phyloP scores from a whole-genome alignment of 2,113 vertebrate species.

The Megaleporinus macrocephalus region DNA sequence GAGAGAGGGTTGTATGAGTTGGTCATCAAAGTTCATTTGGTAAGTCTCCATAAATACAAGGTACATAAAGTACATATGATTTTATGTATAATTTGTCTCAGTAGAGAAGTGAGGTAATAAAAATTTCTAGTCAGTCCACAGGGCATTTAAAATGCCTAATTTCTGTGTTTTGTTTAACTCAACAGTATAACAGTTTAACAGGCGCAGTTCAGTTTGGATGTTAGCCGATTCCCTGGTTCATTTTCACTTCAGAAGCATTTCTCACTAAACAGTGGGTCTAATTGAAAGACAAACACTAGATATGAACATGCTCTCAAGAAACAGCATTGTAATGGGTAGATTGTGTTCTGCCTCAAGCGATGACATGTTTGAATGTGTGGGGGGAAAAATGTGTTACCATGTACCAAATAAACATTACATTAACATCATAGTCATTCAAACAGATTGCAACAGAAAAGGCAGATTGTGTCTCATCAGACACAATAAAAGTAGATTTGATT shows the following conservation, averaged over 20 bases:
- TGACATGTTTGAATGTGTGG: not conserved
- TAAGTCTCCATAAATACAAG: no score
- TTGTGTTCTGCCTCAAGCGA: not conserved
- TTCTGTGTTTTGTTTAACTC: constrained; percentile 68
- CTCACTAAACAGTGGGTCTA: constrained; percentile 54
- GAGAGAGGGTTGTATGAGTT: no score
- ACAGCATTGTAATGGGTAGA: not conserved
- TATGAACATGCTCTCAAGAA: constrained; percentile 65
- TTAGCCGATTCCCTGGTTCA: constrained; percentile 72
- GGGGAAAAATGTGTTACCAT: no score
- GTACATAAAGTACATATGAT: no score
- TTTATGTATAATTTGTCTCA: no score
- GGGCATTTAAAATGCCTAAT: no score
- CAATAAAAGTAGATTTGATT: not conserved
- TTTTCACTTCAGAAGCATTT: constrained; percentile 52
- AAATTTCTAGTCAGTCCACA: no score
- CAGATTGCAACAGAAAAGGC: not conserved
- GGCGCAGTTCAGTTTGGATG: constrained; percentile 68
- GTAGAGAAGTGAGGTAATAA: no score
- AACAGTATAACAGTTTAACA: constrained; percentile 65
- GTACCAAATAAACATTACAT: not conserved
- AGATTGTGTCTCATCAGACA: not conserved
- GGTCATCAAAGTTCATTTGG: no score
- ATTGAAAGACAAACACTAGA: constrained; percentile 69
- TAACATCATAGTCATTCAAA: not conserved